These are phyloP conservation scores for Acronicta leporina DNA, from an alignment of 2,888 invertebrate species.

Conservation along the genomic window DNA sequence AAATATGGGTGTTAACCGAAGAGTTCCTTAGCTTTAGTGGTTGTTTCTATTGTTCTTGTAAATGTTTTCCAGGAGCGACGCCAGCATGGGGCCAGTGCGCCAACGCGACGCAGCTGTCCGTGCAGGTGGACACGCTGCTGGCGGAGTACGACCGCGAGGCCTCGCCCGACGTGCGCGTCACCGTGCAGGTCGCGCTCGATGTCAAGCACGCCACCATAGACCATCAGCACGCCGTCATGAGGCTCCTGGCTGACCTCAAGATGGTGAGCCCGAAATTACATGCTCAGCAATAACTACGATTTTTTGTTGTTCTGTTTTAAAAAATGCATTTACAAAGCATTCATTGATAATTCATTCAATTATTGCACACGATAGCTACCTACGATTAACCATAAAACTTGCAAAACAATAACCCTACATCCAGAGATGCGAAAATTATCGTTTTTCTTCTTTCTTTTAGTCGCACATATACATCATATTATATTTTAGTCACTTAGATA, in stretches of 20 bases:
- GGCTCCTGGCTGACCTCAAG: slow-evolving; percentile 79
- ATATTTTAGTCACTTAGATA: too few species aligned
- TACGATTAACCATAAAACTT: too few species aligned
- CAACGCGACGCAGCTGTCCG: slow-evolving; percentile 70
- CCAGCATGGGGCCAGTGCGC: slow-evolving; percentile 54
- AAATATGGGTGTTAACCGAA: too few species aligned
- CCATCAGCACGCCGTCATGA: slow-evolving; percentile 90
- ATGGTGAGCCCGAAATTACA: slow-evolving; percentile 84
- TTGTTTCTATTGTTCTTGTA: background rate
- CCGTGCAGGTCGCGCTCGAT: slow-evolving; percentile 87
- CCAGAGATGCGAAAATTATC: too few species aligned
- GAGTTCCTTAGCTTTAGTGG: background rate
- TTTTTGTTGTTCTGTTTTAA: too few species aligned
- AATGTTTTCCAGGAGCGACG: slow-evolving; percentile 20
- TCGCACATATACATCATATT: too few species aligned
- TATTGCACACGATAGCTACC: too few species aligned
- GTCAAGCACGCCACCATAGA: slow-evolving; percentile 91
- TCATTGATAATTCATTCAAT: too few species aligned
- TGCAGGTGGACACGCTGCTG: slow-evolving; percentile 76
- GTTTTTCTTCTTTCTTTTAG: too few species aligned
- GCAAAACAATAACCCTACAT: too few species aligned
- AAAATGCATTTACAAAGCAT: too few species aligned
- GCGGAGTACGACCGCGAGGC: slow-evolving; percentile 81
- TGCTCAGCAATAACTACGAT: too few species aligned
- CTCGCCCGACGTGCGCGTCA: slow-evolving; percentile 70